Evolutionary conservation across 1,140 invertebrate species (phyloP).

Genomic region (Acromyrmex charruanus): DNA sequence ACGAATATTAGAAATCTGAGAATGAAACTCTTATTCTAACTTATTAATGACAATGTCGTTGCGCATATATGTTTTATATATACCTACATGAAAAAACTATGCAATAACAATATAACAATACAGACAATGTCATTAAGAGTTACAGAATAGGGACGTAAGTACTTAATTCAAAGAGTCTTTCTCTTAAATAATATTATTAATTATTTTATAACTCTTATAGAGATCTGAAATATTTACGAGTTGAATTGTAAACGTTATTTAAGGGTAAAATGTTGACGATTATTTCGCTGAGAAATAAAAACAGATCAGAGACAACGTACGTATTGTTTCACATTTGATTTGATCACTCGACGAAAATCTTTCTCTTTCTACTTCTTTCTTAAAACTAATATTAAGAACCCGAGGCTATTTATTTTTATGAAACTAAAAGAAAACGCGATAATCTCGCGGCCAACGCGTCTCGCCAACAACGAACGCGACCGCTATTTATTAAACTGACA

Average conservation of each 20-base stretch:
- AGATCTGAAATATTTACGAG: not conserved
- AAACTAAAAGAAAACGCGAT: constrained; percentile 4
- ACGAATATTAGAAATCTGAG: constrained; percentile 10
- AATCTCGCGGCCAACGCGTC: not conserved
- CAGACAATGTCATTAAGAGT: no score
- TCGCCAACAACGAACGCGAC: constrained; percentile 23
- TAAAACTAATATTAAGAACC: not conserved
- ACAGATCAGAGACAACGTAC: not conserved
- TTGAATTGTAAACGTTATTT: not conserved
- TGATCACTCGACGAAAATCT: not conserved
- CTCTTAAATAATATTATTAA: not conserved
- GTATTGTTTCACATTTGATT: not conserved
- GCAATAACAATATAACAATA: no score
- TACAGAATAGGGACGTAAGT: not conserved
- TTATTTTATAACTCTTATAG: not conserved
- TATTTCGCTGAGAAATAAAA: not conserved
- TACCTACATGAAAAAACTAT: no score
- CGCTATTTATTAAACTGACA: not conserved
- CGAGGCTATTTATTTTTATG: not conserved
- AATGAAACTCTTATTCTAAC: no score
- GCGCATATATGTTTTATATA: no score
- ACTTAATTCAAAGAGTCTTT: not conserved
- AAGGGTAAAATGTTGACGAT: not conserved
- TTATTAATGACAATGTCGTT: no score
- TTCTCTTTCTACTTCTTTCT: not conserved